A percentile compares a stretch with the other conserved stretches of the same genome.
phyloP scores from a whole-genome alignment of 2,797 vertebrate species.

The Luscinia megarhynchos region DNA sequence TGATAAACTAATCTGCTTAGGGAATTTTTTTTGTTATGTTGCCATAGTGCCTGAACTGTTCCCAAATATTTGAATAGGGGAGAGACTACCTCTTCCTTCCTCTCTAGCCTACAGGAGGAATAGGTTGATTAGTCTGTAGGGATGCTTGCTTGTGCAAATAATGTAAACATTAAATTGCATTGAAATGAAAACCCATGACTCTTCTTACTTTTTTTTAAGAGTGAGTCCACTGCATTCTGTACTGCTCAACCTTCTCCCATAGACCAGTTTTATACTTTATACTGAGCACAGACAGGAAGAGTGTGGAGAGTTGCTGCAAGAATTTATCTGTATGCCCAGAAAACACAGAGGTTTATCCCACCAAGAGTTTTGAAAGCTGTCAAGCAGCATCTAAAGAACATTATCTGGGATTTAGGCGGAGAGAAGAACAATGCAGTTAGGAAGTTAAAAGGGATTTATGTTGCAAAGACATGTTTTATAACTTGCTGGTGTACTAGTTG shows the following conservation, averaged over 20 bases:
- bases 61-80: constrained; percentile 4
- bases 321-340: background rate
- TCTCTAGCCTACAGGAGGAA: background rate
- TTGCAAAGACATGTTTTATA: background rate
- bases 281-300: background rate
- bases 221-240: background rate
- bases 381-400: rapidly evolving
- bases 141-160: background rate
- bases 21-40: background rate
- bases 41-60: background rate
- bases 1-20: background rate
- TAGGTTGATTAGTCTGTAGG: background rate
- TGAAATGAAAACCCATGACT: background rate
- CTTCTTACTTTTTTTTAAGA: background rate
- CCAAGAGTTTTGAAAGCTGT: background rate
- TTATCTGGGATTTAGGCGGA: background rate
- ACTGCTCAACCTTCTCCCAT: background rate
- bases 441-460: background rate
- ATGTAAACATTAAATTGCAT: background rate
- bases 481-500: background rate
- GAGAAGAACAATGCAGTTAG: background rate
- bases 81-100: constrained; percentile 47
- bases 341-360: background rate
- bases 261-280: background rate
- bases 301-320: background rate